Base-by-base conservation (phyloP, 1,140 invertebrate species). In the Temnothorax curvispinosus region DNA sequence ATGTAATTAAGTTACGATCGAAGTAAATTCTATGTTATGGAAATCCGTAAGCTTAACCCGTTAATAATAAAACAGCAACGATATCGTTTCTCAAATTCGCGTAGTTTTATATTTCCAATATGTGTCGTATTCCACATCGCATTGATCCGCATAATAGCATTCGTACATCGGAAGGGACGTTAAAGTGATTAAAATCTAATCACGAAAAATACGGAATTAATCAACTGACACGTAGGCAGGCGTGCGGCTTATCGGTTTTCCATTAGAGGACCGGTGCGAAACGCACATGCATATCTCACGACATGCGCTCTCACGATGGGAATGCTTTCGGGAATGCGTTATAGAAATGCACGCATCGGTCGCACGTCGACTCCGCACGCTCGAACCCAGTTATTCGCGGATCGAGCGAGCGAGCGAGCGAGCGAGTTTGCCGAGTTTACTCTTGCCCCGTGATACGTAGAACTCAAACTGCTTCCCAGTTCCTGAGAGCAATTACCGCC, bases 401-500 rank as follows among this genome's bases (percentile, higher is more conserved):
- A 71, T 32, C 65, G 52, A 41, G 67, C 52, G 52, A 71, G 44
- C 65, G 52, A 41, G 67, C 52, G 52, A 50, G 27, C 38, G 41
- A 56, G 64, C 52, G 76, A 91, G 89, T 89, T 89, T 81, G 27
- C 76, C 21, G 84, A 78, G 89, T 87, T 88, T 77, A 77, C 58
- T 74, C 62, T 27, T 81, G 69, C 32, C 5, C 50, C 77, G 60
- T 60, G 62, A 80, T 90, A 90, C 85, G 62, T 58, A 87, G 44
- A 85, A 88, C 81, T 91, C 85, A 50, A 85, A 86, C 82, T 89
- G 85, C 80, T 87, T 92, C 86, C 87, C 85, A 91, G 88, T 92
- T 91, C 38, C 88, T 86, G 58, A 86, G 69, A 92, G 88, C 88
- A 91, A 92, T 92, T 90, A 92, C 87, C 87, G 71, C 62, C 69